Base-by-base conservation (phyloP, 2,888 invertebrate species). In the Agriopis marginaria region DNA sequence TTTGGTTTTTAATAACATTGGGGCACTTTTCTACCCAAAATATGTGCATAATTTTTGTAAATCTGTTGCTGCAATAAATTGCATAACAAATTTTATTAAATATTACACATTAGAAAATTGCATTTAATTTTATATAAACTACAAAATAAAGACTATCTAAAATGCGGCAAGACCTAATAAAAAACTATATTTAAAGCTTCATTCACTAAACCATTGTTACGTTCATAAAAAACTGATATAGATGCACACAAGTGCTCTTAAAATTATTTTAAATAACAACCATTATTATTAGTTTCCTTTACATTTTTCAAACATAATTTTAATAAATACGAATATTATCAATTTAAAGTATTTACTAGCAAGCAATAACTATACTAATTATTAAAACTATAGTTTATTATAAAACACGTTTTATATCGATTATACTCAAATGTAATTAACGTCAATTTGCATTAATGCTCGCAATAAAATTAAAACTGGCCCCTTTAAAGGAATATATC, bases 101-200 rank as follows among this genome's bases (percentile, higher is more conserved):
- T 64, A 72, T 73, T 73, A 73, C 6, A n/a, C 12, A n/a, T 4
- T n/a, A 12, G 3, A n/a, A n/a, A 47, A n/a, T 53, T 68, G 66
- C 63, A 70, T 62, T 47, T 23, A 23, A 23, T 23, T 23, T 23
- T 42, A 66, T 67, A 63, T 68, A 74, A 64, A 69, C 60, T 68
- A 61, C 23, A 60, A 63, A 68, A 23, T 39, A 58, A 60, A 60
- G 63, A 70, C 32, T 14, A 63, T 47, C 60, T 47, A 66, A 66
- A 63, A 54, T 50, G 66, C 65, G 75, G 75, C 75, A 75, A 76
- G 73, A 73, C 59, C 40, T 58, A 56, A 47, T 47, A 51, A 7
- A 12, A 50, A 42, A n/a, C n/a, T 61, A 23, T n/a, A 14, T 32
- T 62, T 62, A 53, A 53, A 62, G 53, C 42, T 45, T 44, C 17